Percentiles rank a stretch among this genome's conserved stretches.
Evolutionary conservation across 2,888 invertebrate species (phyloP).

Genomic region (Rotaria socialis): DNA sequence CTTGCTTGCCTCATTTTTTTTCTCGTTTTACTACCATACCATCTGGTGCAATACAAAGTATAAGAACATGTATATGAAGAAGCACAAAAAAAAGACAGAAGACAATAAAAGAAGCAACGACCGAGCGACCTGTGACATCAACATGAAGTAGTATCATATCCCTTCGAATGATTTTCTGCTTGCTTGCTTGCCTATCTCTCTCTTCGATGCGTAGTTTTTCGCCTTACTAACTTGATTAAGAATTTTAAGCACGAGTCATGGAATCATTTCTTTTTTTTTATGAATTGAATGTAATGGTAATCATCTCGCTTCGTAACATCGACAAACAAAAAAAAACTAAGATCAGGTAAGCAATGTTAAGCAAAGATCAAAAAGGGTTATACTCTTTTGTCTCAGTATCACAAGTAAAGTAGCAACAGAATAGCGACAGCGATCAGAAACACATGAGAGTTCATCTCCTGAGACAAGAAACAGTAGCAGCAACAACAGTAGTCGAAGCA

Average conservation of each 20-base stretch:
- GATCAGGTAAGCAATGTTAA: background rate
- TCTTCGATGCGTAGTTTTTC: background rate
- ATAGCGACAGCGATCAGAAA: background rate
- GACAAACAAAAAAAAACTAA: background rate
- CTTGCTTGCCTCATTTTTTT: background rate
- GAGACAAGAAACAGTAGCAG: background rate
- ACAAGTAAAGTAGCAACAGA: background rate
- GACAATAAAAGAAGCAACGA: background rate
- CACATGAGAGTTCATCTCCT: constrained; percentile 8
- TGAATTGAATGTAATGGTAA: no score
- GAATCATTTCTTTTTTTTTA: background rate
- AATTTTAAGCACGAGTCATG: background rate
- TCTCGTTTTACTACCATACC: constrained; percentile 1
- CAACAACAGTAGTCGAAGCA: background rate
- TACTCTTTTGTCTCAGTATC: background rate
- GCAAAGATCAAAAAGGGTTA: background rate
- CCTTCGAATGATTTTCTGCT: background rate
- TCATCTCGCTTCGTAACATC: no score
- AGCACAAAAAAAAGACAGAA: no score
- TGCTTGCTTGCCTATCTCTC: no score
- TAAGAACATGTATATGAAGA: background rate
- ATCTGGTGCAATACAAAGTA: constrained; percentile 5
- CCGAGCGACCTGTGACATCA: background rate
- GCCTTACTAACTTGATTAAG: background rate
- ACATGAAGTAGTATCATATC: background rate